phyloP scores from a whole-genome alignment of 2,113 vertebrate species.

The Zapus hudsonius region DNA sequence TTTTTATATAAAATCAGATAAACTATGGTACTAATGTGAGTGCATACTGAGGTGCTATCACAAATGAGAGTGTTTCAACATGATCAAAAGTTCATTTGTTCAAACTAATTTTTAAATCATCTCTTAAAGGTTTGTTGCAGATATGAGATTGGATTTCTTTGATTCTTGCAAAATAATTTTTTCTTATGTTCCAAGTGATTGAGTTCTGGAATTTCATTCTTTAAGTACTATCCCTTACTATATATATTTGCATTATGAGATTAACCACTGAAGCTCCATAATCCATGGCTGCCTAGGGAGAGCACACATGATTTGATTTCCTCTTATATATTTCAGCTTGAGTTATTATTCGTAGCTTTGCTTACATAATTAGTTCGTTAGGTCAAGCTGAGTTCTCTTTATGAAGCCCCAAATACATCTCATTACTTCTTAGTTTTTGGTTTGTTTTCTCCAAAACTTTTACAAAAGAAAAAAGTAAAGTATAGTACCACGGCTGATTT shows the following conservation, averaged over 20 bases:
- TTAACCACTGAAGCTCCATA: neutral
- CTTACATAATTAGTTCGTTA: neutral
- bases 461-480: neutral
- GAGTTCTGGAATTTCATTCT: slow-evolving; percentile 20
- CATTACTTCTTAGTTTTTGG: neutral
- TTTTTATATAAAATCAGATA: neutral
- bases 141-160: slow-evolving; percentile 14
- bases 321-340: slow-evolving; percentile 33
- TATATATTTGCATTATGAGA: slow-evolving; percentile 9
- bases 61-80: neutral
- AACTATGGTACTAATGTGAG: neutral
- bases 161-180: slow-evolving; percentile 56
- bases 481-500: neutral
- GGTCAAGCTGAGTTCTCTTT: slow-evolving; percentile 13
- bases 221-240: slow-evolving; percentile 27
- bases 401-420: neutral
- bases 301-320: neutral
- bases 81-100: slow-evolving; percentile 34
- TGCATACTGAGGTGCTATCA: slow-evolving; percentile 40
- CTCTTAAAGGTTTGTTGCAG: slow-evolving; percentile 33
- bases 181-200: slow-evolving; percentile 29
- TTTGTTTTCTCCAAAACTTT: slow-evolving; percentile 33
- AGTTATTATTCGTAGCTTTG: neutral
- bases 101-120: slow-evolving; percentile 10
- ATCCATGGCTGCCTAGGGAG: neutral